Evolutionary conservation across 2,888 invertebrate species (phyloP), one percentile per base, ranked within the genome.

Genomic region (Cheilosia soror): DNA sequence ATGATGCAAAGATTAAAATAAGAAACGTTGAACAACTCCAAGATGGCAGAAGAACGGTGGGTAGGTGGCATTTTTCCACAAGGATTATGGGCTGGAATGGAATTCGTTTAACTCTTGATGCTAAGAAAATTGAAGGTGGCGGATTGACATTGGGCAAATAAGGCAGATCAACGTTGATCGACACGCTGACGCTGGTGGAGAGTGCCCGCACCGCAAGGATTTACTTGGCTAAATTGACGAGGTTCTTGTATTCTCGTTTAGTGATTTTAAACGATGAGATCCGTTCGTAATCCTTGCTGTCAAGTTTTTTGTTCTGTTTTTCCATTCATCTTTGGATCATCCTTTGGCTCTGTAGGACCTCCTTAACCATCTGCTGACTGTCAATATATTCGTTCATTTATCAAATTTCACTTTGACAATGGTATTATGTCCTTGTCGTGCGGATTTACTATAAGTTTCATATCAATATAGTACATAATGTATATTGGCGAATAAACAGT

Each of bases 401-500:
- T 37, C 37, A 37, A 37, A 37, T 37, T 40, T 66, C 11, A 7
- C 25, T n/a, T 27, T n/a, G 49, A 42, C 49, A 25, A 51, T 44
- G 51, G 51, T 62, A 33, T 55, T 44, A 53, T 49, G 65, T 71
- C 65, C 65, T 47, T 51, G 57, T 71, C 65, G 58, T 42, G 57
- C 58, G 63, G 47, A 58, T 78, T 63, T 78, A 25, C 42, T 15
- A n/a, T n/a, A 31, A 31, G 47, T 72, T 53, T 66, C 29, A 66
- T 53, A 53, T 72, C 2, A 7, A 62, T 71, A 62, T 11, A 11
- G 11, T 11, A 37, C 11, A 11, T 9, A 11, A 9, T 37, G 11
- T 11, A 58, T 81, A 77, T 77, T 82, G 72, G 72, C 77, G 72
- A 82, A 72, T 71, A 62, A 82, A 72, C 71, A 82, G 66, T 40